Evolutionary conservation across 2,797 vertebrate genomes (phyloP).

Genomic region (Hemibagrus guttatus): DNA sequence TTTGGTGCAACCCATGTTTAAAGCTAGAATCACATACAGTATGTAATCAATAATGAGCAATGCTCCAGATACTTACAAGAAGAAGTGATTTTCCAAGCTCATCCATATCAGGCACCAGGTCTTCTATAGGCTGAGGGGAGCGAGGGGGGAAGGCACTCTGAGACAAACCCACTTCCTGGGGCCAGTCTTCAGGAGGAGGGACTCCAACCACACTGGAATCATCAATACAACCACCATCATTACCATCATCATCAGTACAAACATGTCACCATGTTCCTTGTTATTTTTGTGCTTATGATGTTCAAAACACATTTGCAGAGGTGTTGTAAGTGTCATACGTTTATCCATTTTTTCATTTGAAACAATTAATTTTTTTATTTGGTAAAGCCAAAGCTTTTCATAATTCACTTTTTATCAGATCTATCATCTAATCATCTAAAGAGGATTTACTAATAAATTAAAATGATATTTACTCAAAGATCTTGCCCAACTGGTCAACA

Average conservation of each 20-base stretch:
- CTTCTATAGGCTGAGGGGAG: constrained; percentile 87
- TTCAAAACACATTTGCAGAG: background rate
- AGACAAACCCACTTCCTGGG: constrained; percentile 91
- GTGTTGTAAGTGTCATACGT: background rate
- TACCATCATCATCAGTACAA: background rate
- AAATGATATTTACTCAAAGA: constrained; percentile 92
- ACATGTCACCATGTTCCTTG: background rate
- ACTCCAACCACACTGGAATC: constrained; percentile 87
- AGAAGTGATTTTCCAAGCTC: constrained; percentile 91
- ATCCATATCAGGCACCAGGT: constrained; percentile 92
- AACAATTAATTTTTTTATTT: background rate
- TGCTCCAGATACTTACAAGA: constrained; percentile 76
- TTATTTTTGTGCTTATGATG: background rate
- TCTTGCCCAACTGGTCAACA: constrained; percentile 98
- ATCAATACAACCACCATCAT: constrained; percentile 25
- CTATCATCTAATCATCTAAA: background rate
- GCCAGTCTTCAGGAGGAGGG: constrained; percentile 94
- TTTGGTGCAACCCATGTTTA: background rate
- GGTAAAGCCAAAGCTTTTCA: background rate
- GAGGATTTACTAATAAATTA: background rate
- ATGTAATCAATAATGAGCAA: background rate
- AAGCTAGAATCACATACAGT: background rate
- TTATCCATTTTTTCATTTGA: too few relatives aligned
- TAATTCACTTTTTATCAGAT: background rate
- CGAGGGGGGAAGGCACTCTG: constrained; percentile 90